Percentiles rank a stretch among this genome's conserved stretches.
These are phyloP conservation scores for Rostratula benghalensis DNA, from an alignment of 2,113 vertebrate species.

Conservation along the genomic window DNA sequence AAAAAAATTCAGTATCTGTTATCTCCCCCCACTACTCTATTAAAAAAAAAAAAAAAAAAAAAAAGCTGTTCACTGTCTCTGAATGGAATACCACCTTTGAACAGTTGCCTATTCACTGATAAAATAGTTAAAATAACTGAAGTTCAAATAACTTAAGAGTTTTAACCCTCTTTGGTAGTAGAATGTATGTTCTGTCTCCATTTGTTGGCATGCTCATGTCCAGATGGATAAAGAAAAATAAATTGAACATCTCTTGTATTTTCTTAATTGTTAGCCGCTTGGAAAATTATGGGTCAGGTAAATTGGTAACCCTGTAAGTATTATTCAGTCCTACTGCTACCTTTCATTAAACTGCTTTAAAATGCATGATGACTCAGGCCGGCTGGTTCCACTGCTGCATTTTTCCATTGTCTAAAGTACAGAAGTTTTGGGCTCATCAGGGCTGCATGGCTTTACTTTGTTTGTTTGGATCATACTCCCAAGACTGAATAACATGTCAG, in stretches of 20 bases:
- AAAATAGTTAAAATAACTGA: neutral
- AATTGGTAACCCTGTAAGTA: conserved; percentile 80
- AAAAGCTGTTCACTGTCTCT: neutral
- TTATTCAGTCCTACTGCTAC: conserved; percentile 64
- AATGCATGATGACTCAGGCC: conserved; percentile 71
- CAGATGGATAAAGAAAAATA: conserved; percentile 46
- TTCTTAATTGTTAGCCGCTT: conserved; percentile 84
- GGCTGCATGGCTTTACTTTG: conserved; percentile 73
- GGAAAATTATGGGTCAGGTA: conserved; percentile 81
- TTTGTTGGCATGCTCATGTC: conserved; percentile 65
- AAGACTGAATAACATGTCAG: conserved; percentile 17
- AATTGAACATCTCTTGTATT: conserved; percentile 81
- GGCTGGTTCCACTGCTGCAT: conserved; percentile 48
- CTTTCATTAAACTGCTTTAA: conserved; percentile 66
- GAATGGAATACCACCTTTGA: neutral
- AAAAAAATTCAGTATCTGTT: neutral
- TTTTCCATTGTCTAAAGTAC: conserved; percentile 47
- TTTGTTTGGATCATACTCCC: conserved; percentile 51
- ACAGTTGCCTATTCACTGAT: neutral
- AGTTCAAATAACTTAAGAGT: neutral
- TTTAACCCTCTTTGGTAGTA: neutral
- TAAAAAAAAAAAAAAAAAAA: neutral
- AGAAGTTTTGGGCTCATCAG: conserved; percentile 29
- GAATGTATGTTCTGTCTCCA: conserved; percentile 56
- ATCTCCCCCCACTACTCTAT: neutral